A percentile compares a stretch with the other conserved stretches of the same genome.
phyloP scores from a whole-genome alignment of 1,140 invertebrate genomes.

The Leptinotarsa defecta region DNA sequence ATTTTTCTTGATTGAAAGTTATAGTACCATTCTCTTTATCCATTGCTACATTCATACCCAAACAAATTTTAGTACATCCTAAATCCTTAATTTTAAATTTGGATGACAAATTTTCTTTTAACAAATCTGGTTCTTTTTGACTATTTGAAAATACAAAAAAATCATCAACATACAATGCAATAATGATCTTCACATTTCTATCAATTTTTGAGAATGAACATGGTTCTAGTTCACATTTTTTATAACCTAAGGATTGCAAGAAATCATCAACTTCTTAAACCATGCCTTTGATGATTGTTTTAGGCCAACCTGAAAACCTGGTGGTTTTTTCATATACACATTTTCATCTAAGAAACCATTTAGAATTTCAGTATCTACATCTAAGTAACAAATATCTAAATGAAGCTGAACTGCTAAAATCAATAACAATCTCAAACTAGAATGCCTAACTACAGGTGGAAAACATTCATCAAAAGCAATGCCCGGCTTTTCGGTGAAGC shows the following conservation, averaged over 20 bases:
- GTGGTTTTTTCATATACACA: too few relatives aligned
- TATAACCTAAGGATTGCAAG: background rate
- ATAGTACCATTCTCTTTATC: background rate
- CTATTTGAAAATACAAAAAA: background rate
- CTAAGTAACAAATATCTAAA: background rate
- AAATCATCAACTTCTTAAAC: too few relatives aligned
- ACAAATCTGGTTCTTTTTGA: background rate
- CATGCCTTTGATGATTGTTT: background rate
- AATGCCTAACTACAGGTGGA: constrained; percentile 50
- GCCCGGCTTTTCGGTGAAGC: constrained; percentile 52
- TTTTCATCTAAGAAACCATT: too few relatives aligned
- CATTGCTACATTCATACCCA: background rate
- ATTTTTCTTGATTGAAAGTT: background rate
- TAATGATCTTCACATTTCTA: too few relatives aligned
- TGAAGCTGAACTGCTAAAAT: background rate
- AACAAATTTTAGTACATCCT: background rate
- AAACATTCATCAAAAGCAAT: constrained; percentile 53
- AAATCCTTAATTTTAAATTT: background rate
- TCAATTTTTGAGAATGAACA: too few relatives aligned
- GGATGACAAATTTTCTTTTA: background rate
- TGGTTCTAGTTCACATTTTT: too few relatives aligned
- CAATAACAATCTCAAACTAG: background rate
- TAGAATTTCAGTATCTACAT: background rate
- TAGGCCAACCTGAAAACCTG: background rate
- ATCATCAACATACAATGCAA: background rate